Percentiles rank a stretch among this genome's conserved stretches.
Evolutionary conservation across 2,888 invertebrate species (phyloP).

Genomic region (Hypsopygia costalis): DNA sequence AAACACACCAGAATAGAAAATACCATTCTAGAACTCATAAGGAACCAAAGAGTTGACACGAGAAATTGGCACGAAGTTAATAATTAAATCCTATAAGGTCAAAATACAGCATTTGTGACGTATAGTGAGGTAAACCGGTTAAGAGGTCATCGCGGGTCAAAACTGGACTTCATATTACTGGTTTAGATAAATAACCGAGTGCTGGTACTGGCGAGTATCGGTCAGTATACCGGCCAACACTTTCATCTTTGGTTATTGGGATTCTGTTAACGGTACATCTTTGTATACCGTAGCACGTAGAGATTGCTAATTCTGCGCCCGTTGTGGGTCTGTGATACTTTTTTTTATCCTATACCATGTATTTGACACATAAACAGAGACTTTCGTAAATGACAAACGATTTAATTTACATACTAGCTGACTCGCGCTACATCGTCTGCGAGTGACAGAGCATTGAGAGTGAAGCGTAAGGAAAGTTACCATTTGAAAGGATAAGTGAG

Average conservation of each 20-base stretch:
- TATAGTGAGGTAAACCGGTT: slow-evolving; percentile 4
- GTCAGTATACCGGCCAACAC: slow-evolving; percentile 15
- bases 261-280: slow-evolving; percentile 25
- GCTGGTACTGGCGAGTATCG: slow-evolving; percentile 8
- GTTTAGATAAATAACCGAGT: slow-evolving; percentile 17
- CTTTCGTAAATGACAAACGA: too few relatives aligned
- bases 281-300: slow-evolving; percentile 21
- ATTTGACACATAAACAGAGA: too few relatives aligned
- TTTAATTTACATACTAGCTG: too few relatives aligned
- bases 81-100: slow-evolving; percentile 5
- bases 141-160: slow-evolving; percentile 23
- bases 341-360: slow-evolving; percentile 1
- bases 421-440: too few relatives aligned
- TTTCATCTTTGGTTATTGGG: slow-evolving; percentile 13
- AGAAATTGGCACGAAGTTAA: neutral
- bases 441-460: too few relatives aligned
- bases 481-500: too few relatives aligned
- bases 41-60: neutral
- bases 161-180: slow-evolving; percentile 23
- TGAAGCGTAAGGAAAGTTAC: too few relatives aligned
- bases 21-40: too few relatives aligned
- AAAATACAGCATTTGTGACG: neutral
- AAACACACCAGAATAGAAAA: too few relatives aligned
- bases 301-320: slow-evolving; percentile 38
- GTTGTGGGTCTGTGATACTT: slow-evolving; percentile 19